Conservation (phyloP, 2,888 invertebrate genomes). For the Trissolcus brochymenae region DNA sequence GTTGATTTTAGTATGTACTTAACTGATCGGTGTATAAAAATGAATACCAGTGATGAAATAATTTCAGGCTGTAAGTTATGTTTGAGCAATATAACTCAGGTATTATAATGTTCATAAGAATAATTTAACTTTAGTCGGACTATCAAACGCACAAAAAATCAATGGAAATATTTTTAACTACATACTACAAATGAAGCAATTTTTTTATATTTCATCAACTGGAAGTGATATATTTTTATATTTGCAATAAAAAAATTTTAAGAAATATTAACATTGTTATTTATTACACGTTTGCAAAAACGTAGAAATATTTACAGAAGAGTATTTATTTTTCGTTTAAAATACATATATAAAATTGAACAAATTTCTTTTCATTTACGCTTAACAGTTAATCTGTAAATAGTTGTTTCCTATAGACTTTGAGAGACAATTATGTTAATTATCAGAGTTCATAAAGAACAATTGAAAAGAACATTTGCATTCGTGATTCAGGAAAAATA, state of each 20-base stretch:
- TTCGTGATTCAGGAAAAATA: constrained; percentile 19
- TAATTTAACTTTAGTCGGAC: too few relatives aligned
- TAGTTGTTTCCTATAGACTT: constrained; percentile 14
- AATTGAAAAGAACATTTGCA: constrained; percentile 16
- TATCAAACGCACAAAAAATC: too few relatives aligned
- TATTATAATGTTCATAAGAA: too few relatives aligned
- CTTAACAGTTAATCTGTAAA: constrained; percentile 22
- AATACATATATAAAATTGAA: constrained; percentile 42
- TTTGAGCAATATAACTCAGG: too few relatives aligned
- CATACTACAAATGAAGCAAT: too few relatives aligned
- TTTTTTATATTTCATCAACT: too few relatives aligned
- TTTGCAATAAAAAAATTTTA: constrained; percentile 10
- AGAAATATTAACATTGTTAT: background rate
- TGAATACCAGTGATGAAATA: too few relatives aligned
- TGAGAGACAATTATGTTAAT: too few relatives aligned
- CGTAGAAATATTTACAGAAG: constrained; percentile 21
- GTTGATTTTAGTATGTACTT: too few relatives aligned
- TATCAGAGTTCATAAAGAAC: background rate
- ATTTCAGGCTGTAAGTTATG: too few relatives aligned
- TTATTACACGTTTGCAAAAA: constrained; percentile 2
- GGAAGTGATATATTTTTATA: constrained; percentile 9
- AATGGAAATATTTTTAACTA: too few relatives aligned
- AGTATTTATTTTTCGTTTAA: constrained; percentile 31
- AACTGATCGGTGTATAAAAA: too few relatives aligned
- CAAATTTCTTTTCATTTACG: constrained; percentile 9